A percentile compares a stretch with the other conserved stretches of the same genome.
Evolutionary conservation across 2,888 invertebrate species (phyloP).

Genomic region (Octodonta nipae): DNA sequence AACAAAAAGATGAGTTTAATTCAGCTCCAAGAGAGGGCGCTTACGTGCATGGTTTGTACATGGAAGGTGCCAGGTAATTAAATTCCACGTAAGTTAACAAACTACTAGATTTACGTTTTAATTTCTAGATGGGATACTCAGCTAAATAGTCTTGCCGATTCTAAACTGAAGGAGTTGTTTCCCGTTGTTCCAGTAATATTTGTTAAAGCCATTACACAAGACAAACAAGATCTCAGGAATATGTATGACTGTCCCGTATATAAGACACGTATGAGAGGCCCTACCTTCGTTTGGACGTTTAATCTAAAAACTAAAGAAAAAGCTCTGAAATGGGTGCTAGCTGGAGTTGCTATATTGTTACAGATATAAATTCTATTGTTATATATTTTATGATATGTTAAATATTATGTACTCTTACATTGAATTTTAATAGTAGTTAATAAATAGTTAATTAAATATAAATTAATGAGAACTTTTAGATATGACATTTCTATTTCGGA

Average conservation of each 20-base stretch:
- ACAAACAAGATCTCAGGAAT: slow-evolving; percentile 77
- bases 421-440: too few relatives aligned
- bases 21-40: slow-evolving; percentile 82
- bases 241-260: slow-evolving; percentile 89
- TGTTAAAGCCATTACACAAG: slow-evolving; percentile 73
- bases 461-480: too few relatives aligned
- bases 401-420: too few relatives aligned
- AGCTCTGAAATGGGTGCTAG: slow-evolving; percentile 82
- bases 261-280: slow-evolving; percentile 76
- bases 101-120: neutral
- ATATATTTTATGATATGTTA: too few relatives aligned
- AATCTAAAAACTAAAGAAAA: slow-evolving; percentile 81
- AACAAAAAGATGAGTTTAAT: slow-evolving; percentile 68
- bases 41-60: slow-evolving; percentile 73
- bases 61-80: slow-evolving; percentile 67
- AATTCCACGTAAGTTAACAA: too few relatives aligned
- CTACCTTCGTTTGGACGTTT: slow-evolving; percentile 92
- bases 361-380: slow-evolving; percentile 49
- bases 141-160: slow-evolving; percentile 66
- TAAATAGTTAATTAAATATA: too few relatives aligned
- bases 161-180: slow-evolving; percentile 77
- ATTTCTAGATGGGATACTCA: slow-evolving; percentile 64
- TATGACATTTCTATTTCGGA: too few relatives aligned
- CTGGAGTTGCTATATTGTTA: slow-evolving; percentile 80
- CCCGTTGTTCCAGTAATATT: slow-evolving; percentile 83